Conservation (phyloP, 2,888 invertebrate genomes). For the Melanargia galathea region DNA sequence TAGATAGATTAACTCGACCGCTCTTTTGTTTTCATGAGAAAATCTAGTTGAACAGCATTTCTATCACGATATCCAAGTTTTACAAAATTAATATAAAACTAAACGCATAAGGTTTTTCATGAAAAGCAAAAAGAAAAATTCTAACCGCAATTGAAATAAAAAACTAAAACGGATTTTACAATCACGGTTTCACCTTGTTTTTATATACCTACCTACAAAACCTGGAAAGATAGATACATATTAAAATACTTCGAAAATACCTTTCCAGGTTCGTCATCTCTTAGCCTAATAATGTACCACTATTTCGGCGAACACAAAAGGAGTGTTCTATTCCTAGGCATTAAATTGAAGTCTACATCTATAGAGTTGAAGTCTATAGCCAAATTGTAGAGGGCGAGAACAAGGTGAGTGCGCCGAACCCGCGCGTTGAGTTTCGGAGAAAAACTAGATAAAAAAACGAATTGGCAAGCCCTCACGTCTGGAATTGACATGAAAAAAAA, state of each 20-base stretch:
- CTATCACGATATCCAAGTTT: too few relatives aligned
- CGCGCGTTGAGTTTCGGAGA: constrained; percentile 51
- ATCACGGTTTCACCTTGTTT: too few relatives aligned
- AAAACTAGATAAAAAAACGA: constrained; percentile 59
- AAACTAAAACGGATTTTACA: too few relatives aligned
- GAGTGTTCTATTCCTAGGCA: constrained; percentile 32
- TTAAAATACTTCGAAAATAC: neutral
- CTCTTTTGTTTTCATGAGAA: too few relatives aligned
- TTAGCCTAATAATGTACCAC: neutral
- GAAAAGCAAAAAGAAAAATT: too few relatives aligned
- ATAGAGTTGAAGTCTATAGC: too few relatives aligned
- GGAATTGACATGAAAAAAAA: constrained; percentile 62
- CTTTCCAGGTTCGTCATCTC: neutral
- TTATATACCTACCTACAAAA: too few relatives aligned
- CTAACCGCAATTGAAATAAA: too few relatives aligned
- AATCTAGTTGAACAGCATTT: too few relatives aligned
- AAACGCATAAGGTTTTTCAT: too few relatives aligned
- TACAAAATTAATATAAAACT: too few relatives aligned
- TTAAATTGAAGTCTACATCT: constrained; percentile 27
- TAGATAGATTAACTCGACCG: too few relatives aligned
- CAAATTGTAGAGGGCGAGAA: constrained; percentile 56
- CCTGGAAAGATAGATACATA: neutral
- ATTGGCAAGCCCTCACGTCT: constrained; percentile 67
- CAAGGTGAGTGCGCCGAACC: constrained; percentile 65
- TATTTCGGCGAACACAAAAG: constrained; percentile 23